Evolutionary conservation across 2,797 vertebrate genomes (phyloP), one percentile per base, ranked within the genome.

Genomic region (Sebastes diploproa): DNA sequence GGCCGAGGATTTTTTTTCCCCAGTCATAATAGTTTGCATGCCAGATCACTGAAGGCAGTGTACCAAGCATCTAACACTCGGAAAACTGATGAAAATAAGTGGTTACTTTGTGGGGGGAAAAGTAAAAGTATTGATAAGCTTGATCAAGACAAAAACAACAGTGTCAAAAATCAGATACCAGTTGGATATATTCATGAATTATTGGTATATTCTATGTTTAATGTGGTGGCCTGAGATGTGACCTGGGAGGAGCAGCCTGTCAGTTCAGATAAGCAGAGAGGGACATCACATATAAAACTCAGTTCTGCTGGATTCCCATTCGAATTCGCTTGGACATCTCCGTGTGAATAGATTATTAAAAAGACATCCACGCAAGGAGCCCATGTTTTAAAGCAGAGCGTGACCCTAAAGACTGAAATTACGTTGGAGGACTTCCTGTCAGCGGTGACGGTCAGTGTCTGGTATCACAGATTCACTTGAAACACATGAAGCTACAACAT

Each of bases 251-350:
- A 87, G 66, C 69, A 72, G 64, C 65, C 73, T 87, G 90, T 92
- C 92, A 85, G 85, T 55, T 89, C 85, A 74, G 60, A 94, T 94
- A 67, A 87, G 88, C 78, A 61, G 55, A 83, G 64, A 83, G 69
- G 78, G 60, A 66, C 82, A 20, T 90, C 81, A 81, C 62, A 78
- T 25, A 58, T 34, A 72, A 78, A 85, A 77, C 67, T 69, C 82
- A 22, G 27, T 36, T 67, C 79, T 6, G 2, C 67, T 54, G 36
- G 32, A 75, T 78, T 56, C 36, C 6, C 61, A 63, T 38, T 63
- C 61, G 80, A 46, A 91, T 80, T 82, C 34, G 3, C 65, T 69
- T 7, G 10, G 71, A 88, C 74, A 6, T 78, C 27, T 86, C 68
- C 8, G 32, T 61, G 61, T 82, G 70, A 86, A 70, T 8, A 46